Evolutionary conservation across 2,113 vertebrate genomes (phyloP).

Genomic region (Numenius arquata): DNA sequence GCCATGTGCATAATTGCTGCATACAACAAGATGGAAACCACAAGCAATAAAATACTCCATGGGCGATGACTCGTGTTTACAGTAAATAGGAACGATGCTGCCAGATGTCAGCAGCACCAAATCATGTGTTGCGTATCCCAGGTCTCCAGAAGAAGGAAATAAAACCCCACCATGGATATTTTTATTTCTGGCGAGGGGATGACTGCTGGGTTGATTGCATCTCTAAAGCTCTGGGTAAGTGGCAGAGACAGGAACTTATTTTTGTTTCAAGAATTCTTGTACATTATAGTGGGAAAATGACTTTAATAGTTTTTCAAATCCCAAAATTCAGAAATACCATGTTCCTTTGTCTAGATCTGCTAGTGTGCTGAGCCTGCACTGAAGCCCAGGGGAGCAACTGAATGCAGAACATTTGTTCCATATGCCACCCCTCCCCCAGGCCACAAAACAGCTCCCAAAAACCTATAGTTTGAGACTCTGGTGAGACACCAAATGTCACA

Average conservation of each 20-base stretch:
- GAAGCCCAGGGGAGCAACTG: not conserved
- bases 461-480: not conserved
- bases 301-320: conserved; percentile 12
- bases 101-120: conserved; percentile 65
- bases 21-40: conserved; percentile 63
- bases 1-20: conserved; percentile 61
- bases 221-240: conserved; percentile 16
- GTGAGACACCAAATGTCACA: conserved; percentile 41
- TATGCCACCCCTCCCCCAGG: conserved; percentile 12
- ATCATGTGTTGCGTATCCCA: conserved; percentile 57
- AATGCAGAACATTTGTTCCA: conserved; percentile 60
- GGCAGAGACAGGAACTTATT: conserved; percentile 18
- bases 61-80: conserved; percentile 64
- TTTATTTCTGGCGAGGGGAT: conserved; percentile 5
- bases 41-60: conserved; percentile 64
- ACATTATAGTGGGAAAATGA: conserved; percentile 16
- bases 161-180: conserved; percentile 42
- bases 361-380: conserved; percentile 7
- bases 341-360: conserved; percentile 31
- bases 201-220: conserved; percentile 31
- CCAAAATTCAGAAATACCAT: conserved; percentile 42
- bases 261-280: conserved; percentile 32
- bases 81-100: conserved; percentile 62
- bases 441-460: conserved; percentile 27
- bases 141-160: conserved; percentile 60